Evolutionary conservation across 1,140 invertebrate genomes (phyloP).

Genomic region (Grapholita molesta): DNA sequence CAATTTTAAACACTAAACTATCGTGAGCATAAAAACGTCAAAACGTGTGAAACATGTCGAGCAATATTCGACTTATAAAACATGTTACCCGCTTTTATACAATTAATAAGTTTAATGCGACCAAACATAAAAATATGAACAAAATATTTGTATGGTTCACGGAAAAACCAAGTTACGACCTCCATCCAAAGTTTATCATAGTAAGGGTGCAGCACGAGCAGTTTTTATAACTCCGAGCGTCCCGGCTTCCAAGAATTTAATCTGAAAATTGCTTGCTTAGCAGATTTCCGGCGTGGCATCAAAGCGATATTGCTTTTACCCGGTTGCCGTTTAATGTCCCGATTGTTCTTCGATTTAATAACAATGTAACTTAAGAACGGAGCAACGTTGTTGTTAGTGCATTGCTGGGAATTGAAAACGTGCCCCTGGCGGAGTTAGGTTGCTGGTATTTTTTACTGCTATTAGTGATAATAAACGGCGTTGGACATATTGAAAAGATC

Average conservation of each 20-base stretch:
- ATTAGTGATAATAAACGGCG: too few species aligned
- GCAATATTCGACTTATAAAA: too few species aligned
- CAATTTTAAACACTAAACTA: too few species aligned
- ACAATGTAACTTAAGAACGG: neutral
- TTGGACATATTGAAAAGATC: too few species aligned
- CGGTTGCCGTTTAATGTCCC: neutral
- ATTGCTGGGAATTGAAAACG: neutral
- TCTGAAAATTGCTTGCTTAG: conserved; percentile 66
- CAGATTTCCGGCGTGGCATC: conserved; percentile 45
- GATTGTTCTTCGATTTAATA: neutral
- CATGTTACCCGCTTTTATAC: too few species aligned
- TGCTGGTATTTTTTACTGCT: neutral
- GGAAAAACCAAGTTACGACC: neutral
- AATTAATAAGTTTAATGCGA: too few species aligned
- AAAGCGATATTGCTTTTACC: conserved; percentile 43
- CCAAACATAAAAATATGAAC: too few species aligned
- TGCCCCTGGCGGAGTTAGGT: neutral
- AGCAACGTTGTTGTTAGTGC: neutral
- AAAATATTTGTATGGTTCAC: neutral
- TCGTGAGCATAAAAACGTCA: too few species aligned
- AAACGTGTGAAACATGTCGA: too few species aligned
- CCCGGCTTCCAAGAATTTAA: conserved; percentile 63
- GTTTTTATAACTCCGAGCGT: conserved; percentile 47
- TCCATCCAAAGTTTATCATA: neutral
- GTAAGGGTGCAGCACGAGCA: conserved; percentile 30